Evolutionary conservation across 2,888 invertebrate species (phyloP), one percentile per base, ranked within the genome.

Genomic region (Drosophila meridionalis): DNA sequence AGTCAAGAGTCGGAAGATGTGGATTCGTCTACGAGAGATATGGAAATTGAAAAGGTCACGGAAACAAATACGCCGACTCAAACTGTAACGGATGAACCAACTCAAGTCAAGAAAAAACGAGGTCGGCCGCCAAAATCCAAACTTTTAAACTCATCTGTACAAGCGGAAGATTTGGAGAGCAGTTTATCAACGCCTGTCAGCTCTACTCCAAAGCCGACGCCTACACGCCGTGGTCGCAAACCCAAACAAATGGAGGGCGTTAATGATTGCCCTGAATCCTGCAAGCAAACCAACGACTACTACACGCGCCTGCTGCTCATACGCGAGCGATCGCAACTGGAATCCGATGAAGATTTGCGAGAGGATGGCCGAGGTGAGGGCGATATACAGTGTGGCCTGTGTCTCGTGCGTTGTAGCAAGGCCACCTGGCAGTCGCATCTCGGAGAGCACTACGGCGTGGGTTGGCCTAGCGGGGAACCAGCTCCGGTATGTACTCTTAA

Each of bases 381-480:
- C 5, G 45, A 67, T 0, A 50, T 89, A 3, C 89, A 89, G 40
- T 93, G 93, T 76, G 93, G 92, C 0, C 70, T 92, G 9, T 93
- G 93, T 62, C 81, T 92, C 34, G 76, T 63, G 3, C 80, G 80
- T n/a, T 73, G 85, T 9, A 43, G 50, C 0, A 65, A 74, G 14
- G 45, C 53, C 0, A 61, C 71, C 5, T 93, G 92, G 92, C 48
- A 58, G 2, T n/a, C 53, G 1, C 93, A 93, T 69, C 32, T 91
- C 14, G 66, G 76, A 5, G 73, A 78, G 43, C 93, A 93, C 75
- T 93, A 93, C 66, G 93, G 93, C 34, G 63, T 93, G 8, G 93
- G 92, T 5, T 93, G 93, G 93, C 59, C 69, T 14, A 68, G 78
- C 5, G 91, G 88, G 0, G 71, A 90, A 14, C 45, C 72, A 3